These are phyloP conservation scores for Aphis gossypii DNA, from an alignment of 1,140 invertebrate species.

Conservation along the genomic window DNA sequence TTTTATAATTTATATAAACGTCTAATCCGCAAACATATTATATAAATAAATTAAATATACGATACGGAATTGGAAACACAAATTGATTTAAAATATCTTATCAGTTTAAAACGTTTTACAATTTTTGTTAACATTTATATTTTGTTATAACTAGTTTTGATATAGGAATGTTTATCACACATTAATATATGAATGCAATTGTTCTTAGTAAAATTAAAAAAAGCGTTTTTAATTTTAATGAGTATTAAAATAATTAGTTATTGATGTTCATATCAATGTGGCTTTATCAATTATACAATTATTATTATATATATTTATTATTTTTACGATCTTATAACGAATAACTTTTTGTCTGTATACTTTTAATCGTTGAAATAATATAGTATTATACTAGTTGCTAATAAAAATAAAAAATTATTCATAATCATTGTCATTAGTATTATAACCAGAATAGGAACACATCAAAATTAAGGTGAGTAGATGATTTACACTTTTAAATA, in stretches of 20 bases:
- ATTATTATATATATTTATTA: too few species aligned
- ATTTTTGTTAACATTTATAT: not conserved
- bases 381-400: too few species aligned
- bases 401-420: too few species aligned
- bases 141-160: not conserved
- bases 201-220: not conserved
- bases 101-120: not conserved
- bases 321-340: too few species aligned
- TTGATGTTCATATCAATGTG: too few species aligned
- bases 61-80: not conserved
- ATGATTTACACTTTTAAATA: too few species aligned
- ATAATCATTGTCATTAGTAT: too few species aligned
- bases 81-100: not conserved
- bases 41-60: not conserved
- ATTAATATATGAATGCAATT: not conserved
- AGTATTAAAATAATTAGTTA: not conserved
- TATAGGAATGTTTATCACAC: not conserved
- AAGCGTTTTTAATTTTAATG: not conserved
- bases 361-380: too few species aligned
- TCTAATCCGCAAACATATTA: not conserved
- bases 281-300: too few species aligned
- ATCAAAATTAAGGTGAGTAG: too few species aligned
- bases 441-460: too few species aligned
- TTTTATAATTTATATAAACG: not conserved
- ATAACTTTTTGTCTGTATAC: too few species aligned